Evolutionary conservation across 1,140 invertebrate species (phyloP), one percentile per base, ranked within the genome.

Genomic region (Conopomorpha cramerella): DNA sequence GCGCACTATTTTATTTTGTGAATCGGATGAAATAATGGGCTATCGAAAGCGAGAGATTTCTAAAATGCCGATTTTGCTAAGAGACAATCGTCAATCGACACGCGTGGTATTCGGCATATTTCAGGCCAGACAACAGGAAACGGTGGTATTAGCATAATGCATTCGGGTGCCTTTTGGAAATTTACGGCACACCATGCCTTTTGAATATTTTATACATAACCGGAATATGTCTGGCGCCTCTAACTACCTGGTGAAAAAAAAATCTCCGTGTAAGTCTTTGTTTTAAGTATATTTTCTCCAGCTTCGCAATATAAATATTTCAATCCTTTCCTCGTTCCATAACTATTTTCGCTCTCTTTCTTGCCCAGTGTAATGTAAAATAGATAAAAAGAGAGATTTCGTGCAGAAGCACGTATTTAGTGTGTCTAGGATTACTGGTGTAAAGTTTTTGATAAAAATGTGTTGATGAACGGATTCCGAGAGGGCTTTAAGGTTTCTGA

Each of bases 81-180:
- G 30, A 43, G 48, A 58, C 56, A 60, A 64, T 58, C 49, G 49
- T 45, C 43, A 38, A 55, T 56, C 54, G 51, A 49, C 53, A 60
- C 52, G 64, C 56, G 31, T 51, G 43, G 53, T 54, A 62, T 63
- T 63, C 32, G 39, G 36, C 43, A 26, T 34, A 41, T 36, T 39
- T 42, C 34, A 45, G 39, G 45, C 35, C 43, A 60, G 44, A 60
- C 63, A 55, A 46, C 59, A 61, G 61, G 57, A 66, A 71, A 60
- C 48, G 46, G 39, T 49, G 34, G 49, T 36, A 66, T 66, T 62
- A 55, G 55, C 60, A 70, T 70, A 68, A 64, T 56, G 57, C 59
- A 60, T 60, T 64, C 50, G 46, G 47, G 37, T 53, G 47, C 51
- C 55, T 55, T 49, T 53, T 51, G 43, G n/a, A 61, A 56, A 59